These are phyloP conservation scores for Zootermopsis nevadensis DNA, from an alignment of 2,888 invertebrate species.

Conservation along the genomic window DNA sequence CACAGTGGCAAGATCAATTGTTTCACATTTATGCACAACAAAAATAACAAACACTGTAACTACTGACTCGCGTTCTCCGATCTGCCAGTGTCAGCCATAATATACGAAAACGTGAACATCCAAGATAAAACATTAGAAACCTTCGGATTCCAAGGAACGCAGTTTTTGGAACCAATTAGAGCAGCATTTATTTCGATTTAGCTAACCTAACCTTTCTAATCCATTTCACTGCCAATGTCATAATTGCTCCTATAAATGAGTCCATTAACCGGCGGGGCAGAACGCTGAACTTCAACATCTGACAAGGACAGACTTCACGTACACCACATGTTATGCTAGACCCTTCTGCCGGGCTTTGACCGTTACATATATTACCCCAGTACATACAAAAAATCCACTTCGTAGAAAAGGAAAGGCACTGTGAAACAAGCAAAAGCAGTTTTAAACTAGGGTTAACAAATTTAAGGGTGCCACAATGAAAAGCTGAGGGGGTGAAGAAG, in stretches of 20 bases:
- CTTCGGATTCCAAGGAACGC: too few relatives aligned
- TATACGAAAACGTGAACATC: too few relatives aligned
- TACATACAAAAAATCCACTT: background rate
- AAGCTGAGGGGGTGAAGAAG: slow-evolving; percentile 36
- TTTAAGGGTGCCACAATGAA: slow-evolving; percentile 5
- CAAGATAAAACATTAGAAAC: too few relatives aligned
- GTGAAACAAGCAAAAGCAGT: slow-evolving; percentile 1
- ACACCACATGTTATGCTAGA: slow-evolving; percentile 23
- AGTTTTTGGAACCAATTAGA: too few relatives aligned
- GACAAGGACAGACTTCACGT: background rate
- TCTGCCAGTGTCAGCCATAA: too few relatives aligned
- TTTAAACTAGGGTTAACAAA: slow-evolving; percentile 1
- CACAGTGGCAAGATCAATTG: too few relatives aligned
- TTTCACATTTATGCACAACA: too few relatives aligned
- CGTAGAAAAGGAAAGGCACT: slow-evolving; percentile 2
- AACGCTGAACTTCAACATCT: background rate
- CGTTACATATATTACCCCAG: slow-evolving; percentile 20
- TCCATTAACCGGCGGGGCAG: background rate
- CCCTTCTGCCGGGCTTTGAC: slow-evolving; percentile 23
- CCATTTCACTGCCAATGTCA: background rate
- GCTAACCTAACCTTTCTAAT: background rate
- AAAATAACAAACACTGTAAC: too few relatives aligned
- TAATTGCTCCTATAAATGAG: background rate
- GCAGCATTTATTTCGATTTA: too few relatives aligned
- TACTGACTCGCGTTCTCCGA: too few relatives aligned